Percentiles rank a stretch among this genome's conserved stretches.
phyloP scores from a whole-genome alignment of 2,888 invertebrate species.

The Linyphia triangularis region DNA sequence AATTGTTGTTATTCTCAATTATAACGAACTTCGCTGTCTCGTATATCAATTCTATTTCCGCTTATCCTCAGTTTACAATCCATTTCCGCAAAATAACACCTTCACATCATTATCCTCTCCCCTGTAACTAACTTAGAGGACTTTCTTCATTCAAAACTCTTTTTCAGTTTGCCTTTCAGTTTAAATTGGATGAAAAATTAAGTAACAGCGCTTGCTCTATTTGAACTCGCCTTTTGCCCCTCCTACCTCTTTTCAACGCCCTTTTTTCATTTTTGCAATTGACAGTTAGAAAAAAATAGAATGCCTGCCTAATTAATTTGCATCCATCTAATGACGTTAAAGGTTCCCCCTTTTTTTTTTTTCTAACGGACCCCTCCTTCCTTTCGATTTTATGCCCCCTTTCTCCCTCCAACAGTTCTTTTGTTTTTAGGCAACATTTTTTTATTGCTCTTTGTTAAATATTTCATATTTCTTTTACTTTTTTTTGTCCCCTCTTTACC shows the following conservation, averaged over 20 bases:
- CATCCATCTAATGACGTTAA: slow-evolving; percentile 54
- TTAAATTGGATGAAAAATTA: slow-evolving; percentile 72
- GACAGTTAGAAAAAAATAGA: slow-evolving; percentile 58
- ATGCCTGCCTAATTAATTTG: slow-evolving; percentile 68
- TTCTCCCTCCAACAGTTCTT: neutral
- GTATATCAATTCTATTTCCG: neutral
- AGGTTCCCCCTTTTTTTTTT: slow-evolving; percentile 13
- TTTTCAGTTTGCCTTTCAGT: neutral
- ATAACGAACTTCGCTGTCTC: too few species aligned
- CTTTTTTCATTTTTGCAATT: slow-evolving; percentile 52
- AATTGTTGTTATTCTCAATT: too few species aligned
- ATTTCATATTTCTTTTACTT: neutral
- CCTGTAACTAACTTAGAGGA: slow-evolving; percentile 26
- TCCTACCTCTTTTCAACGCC: neutral
- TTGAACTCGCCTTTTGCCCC: slow-evolving; percentile 25
- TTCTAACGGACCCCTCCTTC: neutral
- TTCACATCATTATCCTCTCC: neutral
- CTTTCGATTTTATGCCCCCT: neutral
- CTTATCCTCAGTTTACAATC: slow-evolving; percentile 14
- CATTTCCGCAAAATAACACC: slow-evolving; percentile 17
- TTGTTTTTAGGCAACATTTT: slow-evolving; percentile 24
- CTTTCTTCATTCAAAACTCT: neutral
- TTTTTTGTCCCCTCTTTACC: neutral
- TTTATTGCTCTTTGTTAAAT: neutral
- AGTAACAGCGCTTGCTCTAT: slow-evolving; percentile 66